Percentiles rank a stretch among this genome's conserved stretches.
These are phyloP conservation scores for Marmota monax DNA, from an alignment of 2,113 vertebrate genomes.

Conservation along the genomic window DNA sequence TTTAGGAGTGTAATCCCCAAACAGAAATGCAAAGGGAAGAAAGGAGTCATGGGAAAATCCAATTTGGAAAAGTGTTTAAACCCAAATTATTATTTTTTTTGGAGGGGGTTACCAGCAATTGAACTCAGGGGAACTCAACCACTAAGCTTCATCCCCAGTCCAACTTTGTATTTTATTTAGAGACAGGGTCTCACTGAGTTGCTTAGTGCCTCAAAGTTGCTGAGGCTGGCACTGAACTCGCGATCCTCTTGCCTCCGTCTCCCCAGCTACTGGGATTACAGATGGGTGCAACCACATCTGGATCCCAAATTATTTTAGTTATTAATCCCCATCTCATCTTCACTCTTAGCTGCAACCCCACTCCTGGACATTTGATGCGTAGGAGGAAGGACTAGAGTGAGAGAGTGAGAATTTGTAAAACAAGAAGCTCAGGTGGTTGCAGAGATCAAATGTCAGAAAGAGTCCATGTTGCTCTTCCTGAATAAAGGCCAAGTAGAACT, in stretches of 20 bases:
- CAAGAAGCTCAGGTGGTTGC: neutral
- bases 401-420: neutral
- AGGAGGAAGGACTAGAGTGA: neutral
- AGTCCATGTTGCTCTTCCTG: neutral
- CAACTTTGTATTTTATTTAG: too few relatives aligned
- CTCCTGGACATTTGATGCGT: neutral
- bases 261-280: too few relatives aligned
- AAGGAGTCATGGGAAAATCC: neutral
- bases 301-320: neutral
- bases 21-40: neutral
- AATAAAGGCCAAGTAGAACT: neutral
- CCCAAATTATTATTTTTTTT: neutral
- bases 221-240: too few relatives aligned
- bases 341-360: too few relatives aligned
- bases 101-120: too few relatives aligned
- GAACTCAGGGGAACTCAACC: too few relatives aligned
- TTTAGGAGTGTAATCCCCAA: neutral
- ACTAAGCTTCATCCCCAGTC: too few relatives aligned
- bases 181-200: too few relatives aligned
- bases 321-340: neutral
- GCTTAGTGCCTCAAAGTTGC: too few relatives aligned
- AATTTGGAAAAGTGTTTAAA: neutral
- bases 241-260: too few relatives aligned
- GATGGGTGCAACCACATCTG: too few relatives aligned
- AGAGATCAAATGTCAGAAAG: neutral